phyloP scores from a whole-genome alignment of 2,888 invertebrate species.

The Odontocolon sp. region DNA sequence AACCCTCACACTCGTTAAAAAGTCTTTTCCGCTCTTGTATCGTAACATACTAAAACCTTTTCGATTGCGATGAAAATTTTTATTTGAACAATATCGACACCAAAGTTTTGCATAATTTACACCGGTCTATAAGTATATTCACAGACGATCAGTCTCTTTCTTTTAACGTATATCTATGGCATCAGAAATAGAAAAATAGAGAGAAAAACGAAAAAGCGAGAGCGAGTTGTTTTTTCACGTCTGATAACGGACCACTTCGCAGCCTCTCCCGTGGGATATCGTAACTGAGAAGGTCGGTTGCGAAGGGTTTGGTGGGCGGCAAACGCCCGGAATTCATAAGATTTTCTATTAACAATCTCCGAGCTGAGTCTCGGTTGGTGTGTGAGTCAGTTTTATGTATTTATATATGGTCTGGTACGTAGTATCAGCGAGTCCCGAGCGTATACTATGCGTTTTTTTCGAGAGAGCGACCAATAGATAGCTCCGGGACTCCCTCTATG shows the following conservation, averaged over 20 bases:
- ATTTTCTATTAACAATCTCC: slow-evolving; percentile 62
- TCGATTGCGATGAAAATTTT: too few species aligned
- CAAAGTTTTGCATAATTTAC: too few species aligned
- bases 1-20: too few species aligned
- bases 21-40: too few species aligned
- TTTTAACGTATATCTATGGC: background rate
- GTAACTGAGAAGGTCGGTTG: background rate
- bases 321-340: slow-evolving; percentile 54
- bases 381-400: background rate
- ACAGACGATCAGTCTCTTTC: too few species aligned
- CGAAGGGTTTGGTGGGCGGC: background rate
- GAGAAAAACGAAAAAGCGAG: slow-evolving; percentile 4
- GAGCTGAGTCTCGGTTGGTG: slow-evolving; percentile 21
- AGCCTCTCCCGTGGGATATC: slow-evolving; percentile 13
- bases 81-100: too few species aligned
- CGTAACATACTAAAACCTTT: too few species aligned
- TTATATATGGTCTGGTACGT: background rate
- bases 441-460: slow-evolving; percentile 51
- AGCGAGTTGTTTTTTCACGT: background rate
- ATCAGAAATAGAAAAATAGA: background rate
- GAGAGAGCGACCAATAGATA: too few species aligned
- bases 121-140: too few species aligned
- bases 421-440: slow-evolving; percentile 32
- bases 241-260: slow-evolving; percentile 12
- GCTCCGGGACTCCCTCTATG: slow-evolving; percentile 25